Evolutionary conservation across 2,797 vertebrate genomes (phyloP).

Genomic region (Fringilla coelebs): DNA sequence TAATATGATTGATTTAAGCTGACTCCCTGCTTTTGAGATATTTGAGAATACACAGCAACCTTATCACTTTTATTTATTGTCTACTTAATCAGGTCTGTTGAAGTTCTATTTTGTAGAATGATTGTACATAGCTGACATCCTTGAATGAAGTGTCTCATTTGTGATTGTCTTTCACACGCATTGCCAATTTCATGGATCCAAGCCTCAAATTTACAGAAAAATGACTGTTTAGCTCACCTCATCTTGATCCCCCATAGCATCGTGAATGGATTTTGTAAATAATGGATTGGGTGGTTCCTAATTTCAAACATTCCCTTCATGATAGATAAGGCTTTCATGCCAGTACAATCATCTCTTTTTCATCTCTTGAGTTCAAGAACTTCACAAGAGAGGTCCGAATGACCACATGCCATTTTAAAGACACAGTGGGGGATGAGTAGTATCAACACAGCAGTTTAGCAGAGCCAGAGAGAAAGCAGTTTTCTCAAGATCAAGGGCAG

Average conservation of each 20-base stretch:
- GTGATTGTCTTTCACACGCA: background rate
- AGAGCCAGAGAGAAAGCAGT: background rate
- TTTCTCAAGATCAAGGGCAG: background rate
- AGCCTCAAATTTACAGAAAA: background rate
- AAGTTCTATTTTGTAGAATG: background rate
- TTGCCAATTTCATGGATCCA: background rate
- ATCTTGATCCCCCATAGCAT: background rate
- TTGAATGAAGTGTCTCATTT: background rate
- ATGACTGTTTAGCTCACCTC: background rate
- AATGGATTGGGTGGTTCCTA: background rate
- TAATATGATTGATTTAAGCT: background rate
- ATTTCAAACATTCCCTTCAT: background rate
- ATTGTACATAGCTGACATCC: background rate
- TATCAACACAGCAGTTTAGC: background rate
- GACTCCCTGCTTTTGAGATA: background rate
- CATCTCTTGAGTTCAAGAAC: background rate
- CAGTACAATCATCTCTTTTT: background rate
- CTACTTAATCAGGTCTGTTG: background rate
- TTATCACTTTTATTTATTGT: background rate
- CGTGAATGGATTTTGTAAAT: background rate
- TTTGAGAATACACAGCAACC: background rate
- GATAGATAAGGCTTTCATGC: background rate
- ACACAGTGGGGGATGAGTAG: rapidly evolving
- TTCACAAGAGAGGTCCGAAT: background rate
- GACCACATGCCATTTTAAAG: background rate